Evolutionary conservation across 1,140 invertebrate genomes (phyloP), one percentile per base, ranked within the genome.

Genomic region (Drosophila ficusphila): DNA sequence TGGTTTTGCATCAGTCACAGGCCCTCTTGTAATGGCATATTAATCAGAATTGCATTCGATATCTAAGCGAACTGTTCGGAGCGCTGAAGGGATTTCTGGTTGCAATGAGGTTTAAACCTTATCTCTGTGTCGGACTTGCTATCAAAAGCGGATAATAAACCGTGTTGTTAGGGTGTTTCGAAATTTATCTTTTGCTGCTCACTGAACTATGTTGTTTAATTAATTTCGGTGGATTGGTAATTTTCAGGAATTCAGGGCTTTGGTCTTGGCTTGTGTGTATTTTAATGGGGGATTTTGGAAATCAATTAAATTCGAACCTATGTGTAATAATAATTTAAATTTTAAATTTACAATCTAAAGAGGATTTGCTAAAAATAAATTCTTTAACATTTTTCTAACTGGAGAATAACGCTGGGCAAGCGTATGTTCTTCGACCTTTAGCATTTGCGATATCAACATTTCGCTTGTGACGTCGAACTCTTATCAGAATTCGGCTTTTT

Each of bases 21-120:
- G 51, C 36, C 38, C 53, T 14, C 12, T 4, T 60, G 19, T 49
- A 52, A 73, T 76, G 57, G 71, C 19, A 56, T 74, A 73, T 86
- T 88, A 86, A 88, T 85, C 71, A 86, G 61, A 69, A 88, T 81
- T 86, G 77, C 81, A 86, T 76, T 64, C 65, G 25, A 41, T 21
- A 41, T 38, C 31, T 14, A 62, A 78, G 52, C 23, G 21, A 64
- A 85, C 71, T 46, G 27, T 54, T 25, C n/a, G 18, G 39, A 29
- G 46, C 23, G 56, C 77, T 67, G 12, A n/a, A n/a, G n/a, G n/a
- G n/a, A n/a, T n/a, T n/a, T n/a, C 16, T 16, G 54, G 19, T 34
- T 29, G 31, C 19, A 3, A 1, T 27, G 6, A 4, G 11, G 12
- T 21, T 16, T 29, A 14, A 41, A 38, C 36, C 16, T 42, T 67